Percentiles rank a stretch among this genome's conserved stretches.
These are phyloP conservation scores for Amphilophus citrinellus DNA, from an alignment of 2,113 vertebrate species.

Conservation along the genomic window DNA sequence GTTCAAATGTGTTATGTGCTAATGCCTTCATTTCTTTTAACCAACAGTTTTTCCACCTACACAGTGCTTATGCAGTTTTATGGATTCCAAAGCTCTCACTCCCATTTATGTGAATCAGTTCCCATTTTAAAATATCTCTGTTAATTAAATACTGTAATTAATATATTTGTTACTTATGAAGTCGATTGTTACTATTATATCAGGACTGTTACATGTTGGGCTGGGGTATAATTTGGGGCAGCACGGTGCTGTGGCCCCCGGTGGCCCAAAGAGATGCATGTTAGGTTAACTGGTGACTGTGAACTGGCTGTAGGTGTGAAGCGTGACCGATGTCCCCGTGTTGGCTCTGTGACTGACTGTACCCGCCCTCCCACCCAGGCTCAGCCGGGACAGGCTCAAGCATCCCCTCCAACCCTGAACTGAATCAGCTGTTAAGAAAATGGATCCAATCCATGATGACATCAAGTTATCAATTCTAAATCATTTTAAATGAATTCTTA, in stretches of 20 bases:
- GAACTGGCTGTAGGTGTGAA: too few species aligned
- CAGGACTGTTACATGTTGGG: not conserved
- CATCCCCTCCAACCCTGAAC: not conserved
- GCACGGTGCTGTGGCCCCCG: not conserved
- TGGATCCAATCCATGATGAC: not conserved
- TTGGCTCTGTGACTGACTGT: too few species aligned
- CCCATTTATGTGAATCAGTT: not conserved
- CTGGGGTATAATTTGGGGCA: not conserved
- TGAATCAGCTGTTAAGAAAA: not conserved
- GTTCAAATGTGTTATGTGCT: conserved; percentile 1
- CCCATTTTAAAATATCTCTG: not conserved
- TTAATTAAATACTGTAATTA: not conserved
- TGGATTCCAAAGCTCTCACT: not conserved
- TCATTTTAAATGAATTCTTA: not conserved
- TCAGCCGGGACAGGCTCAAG: not conserved
- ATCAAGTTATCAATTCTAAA: not conserved
- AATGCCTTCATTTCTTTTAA: not conserved
- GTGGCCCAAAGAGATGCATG: too few species aligned
- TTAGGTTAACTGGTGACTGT: too few species aligned
- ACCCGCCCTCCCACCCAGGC: too few species aligned
- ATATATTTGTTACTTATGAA: not conserved
- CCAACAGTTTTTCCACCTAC: not conserved
- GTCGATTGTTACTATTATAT: not conserved
- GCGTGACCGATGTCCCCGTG: too few species aligned
- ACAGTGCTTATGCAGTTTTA: not conserved